Evolutionary conservation across 2,113 vertebrate species (phyloP), one percentile per base, ranked within the genome.

Genomic region (Martes martes): DNA sequence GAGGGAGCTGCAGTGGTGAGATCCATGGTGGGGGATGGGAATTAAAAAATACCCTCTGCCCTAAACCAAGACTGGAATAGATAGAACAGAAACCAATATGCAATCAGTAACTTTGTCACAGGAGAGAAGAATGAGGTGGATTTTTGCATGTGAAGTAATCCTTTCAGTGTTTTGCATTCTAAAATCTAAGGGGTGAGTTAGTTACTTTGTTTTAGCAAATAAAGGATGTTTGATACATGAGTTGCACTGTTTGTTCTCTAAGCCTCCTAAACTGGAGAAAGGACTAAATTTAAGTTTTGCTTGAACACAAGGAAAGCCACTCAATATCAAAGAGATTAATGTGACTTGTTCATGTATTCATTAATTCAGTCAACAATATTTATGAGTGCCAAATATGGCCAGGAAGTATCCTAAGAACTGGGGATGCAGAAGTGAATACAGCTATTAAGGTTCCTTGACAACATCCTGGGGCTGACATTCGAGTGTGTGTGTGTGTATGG

Each of bases 211-310:
- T 59, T 90, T 52, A 69, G 6, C 14, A 78, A 92, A 86, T 55
- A 73, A 85, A 78, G 16, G 11, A 63, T 59, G 63, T 67, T 67
- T 67, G 63, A 89, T 86, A 33, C 4, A 65, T 84, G 50, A 74
- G 3, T 74, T 83, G 19, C 1, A 31, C 18, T 94, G 47, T 33
- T 65, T 94, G 33, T 73, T 65, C 11, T 74, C 67, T 47, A 6
- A 67, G 21, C 86, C 65, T 82, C 26, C 18, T 26, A 74, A 81
- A 73, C 31, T 24, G 24, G 50, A 89, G 26, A 52, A 92, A 86
- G 13, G 33, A 85, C 39, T 78, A 78, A 67, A 52, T 80, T 96
- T 73, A 45, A 93, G 63, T 42, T 90, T 96, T 94, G 9, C 45
- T 36, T 79, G 71, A 61, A 93, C 10, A 73, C 52, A 89, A 94